Conservation (phyloP, 2,888 invertebrate species). For the Eubasilissa splendida region DNA sequence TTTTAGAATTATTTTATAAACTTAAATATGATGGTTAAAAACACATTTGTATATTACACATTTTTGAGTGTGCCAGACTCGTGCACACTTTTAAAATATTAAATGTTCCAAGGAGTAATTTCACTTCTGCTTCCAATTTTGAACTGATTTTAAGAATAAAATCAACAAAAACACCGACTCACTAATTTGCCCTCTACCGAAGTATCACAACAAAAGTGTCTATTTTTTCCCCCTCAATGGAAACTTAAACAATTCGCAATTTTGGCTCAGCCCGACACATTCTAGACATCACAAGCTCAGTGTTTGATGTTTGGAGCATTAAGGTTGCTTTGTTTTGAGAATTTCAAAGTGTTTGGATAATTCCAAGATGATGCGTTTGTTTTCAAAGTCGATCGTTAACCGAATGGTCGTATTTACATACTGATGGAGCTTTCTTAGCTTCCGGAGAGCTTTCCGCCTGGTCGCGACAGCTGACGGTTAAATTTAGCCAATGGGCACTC, state of each 20-base stretch:
- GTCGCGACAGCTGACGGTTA: slow-evolving; percentile 16
- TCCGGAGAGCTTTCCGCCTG: slow-evolving; percentile 24
- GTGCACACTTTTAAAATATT: too few species aligned
- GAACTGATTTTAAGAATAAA: too few species aligned
- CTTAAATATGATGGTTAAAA: neutral
- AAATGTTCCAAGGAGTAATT: too few species aligned
- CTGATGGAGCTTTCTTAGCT: slow-evolving; percentile 14
- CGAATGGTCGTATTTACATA: slow-evolving; percentile 32
- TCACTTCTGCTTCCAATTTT: too few species aligned
- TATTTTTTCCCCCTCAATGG: neutral
- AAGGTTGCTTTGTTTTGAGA: slow-evolving; percentile 18
- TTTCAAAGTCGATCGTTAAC: slow-evolving; percentile 35
- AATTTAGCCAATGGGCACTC: slow-evolving; percentile 23
- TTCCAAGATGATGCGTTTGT: slow-evolving; percentile 24
- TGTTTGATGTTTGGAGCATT: slow-evolving; percentile 32
- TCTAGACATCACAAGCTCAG: slow-evolving; percentile 4
- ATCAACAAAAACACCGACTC: too few species aligned
- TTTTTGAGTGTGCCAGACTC: neutral
- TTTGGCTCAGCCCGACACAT: neutral
- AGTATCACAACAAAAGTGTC: neutral
- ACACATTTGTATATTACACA: neutral
- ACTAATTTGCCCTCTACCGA: too few species aligned
- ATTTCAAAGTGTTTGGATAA: slow-evolving; percentile 26
- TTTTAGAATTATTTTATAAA: neutral
- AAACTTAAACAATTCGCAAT: neutral